Base-by-base conservation (phyloP, 1,140 invertebrate species). In the Periplaneta americana region DNA sequence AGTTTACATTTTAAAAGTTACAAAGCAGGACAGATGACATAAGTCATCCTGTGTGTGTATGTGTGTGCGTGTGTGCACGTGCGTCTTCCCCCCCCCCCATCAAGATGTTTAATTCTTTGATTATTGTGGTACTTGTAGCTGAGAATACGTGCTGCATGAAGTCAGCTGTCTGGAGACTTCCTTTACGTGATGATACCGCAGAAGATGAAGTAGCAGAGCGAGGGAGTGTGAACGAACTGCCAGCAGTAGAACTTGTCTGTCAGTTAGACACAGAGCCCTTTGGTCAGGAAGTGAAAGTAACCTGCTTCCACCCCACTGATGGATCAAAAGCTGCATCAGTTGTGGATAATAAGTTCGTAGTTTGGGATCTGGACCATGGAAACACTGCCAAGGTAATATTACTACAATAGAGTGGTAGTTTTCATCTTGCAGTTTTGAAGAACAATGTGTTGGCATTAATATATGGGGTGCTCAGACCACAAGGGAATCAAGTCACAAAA, bases 281-380 rank as follows among this genome's bases (percentile, higher is more conserved):
- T 84, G 92, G 93, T 28, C 90, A 90, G 84, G 95, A 96, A 86
- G 91, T 97, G 3, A 95, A 94, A 88, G 94, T 93, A 82, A 91
- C 93, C 11, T 92, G 94, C 85, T 98, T 97, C 91, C 96, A 98
- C 89, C 96, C 96, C 1, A 94, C 89, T n/a, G 95, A 97, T 84
- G 88, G 88, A 22, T 91, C 90, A 34, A 92, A 93, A 83, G 86
- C 93, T 33, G 91, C 94, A 0, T 92, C 95, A 28, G 92, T 98
- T 48, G 92, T 94, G 34, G 95, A 97, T 83, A 94, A 92, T 86
- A 91, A 93, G 78, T 89, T 95, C 82, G 84, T 91, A 0, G 85
- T 94, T 0, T 94, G 93, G 88, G 93, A 95, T 87, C 75, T 93
- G 0, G 87, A 86, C 34, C 88, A 89, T 57, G 87, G 87, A 78